Percentiles rank a stretch among this genome's conserved stretches.
These are phyloP conservation scores for Tipula confusa DNA, from an alignment of 2,888 invertebrate species.

Conservation along the genomic window DNA sequence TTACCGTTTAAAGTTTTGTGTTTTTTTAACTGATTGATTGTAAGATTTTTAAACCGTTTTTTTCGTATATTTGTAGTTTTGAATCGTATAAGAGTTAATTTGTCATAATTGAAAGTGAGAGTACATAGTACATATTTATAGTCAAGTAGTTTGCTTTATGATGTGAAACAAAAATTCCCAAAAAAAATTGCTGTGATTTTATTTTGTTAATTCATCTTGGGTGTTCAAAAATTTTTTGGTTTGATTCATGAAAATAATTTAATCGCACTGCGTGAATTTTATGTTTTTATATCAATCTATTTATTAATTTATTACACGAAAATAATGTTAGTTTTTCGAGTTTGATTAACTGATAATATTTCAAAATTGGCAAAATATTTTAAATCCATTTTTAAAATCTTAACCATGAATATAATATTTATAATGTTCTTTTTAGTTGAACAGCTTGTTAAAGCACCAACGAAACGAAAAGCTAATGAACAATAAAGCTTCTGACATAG, in stretches of 20 bases:
- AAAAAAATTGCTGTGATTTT: background rate
- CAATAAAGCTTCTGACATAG: no score
- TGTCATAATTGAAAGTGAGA: conserved; percentile 25
- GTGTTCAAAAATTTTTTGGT: background rate
- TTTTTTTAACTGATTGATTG: conserved; percentile 12
- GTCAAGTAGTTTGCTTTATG: background rate
- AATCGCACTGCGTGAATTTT: background rate
- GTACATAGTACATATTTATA: background rate
- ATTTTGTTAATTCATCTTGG: background rate
- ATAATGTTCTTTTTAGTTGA: no score
- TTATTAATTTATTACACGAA: background rate
- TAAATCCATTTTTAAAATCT: no score
- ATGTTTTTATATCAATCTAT: background rate
- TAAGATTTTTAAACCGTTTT: background rate
- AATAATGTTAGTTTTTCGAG: background rate
- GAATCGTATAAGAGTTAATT: background rate
- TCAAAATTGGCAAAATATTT: no score
- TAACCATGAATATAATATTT: no score
- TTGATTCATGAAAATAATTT: background rate
- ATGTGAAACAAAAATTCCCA: background rate
- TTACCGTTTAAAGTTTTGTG: background rate
- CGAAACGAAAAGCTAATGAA: no score
- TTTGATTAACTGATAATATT: background rate
- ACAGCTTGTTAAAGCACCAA: no score
- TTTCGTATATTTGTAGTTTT: background rate